A percentile compares a stretch with the other conserved stretches of the same genome.
Evolutionary conservation across 2,888 invertebrate species (phyloP).

Genomic region (Eubasilissa splendida): DNA sequence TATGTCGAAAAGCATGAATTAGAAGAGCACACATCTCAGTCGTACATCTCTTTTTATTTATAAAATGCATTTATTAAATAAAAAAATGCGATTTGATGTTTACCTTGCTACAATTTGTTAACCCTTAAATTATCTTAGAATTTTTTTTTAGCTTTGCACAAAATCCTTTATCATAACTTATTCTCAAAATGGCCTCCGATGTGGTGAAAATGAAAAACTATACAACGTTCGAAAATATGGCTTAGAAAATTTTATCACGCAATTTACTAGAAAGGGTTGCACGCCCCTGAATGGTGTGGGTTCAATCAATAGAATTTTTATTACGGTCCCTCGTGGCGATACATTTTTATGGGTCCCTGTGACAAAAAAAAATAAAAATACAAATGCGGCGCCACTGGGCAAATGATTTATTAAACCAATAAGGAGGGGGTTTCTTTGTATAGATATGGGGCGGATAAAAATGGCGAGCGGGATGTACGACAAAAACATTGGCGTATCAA

Average conservation of each 20-base stretch:
- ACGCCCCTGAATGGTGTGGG: background rate
- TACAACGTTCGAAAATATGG: background rate
- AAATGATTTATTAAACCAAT: conserved; percentile 53
- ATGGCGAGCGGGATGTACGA: conserved; percentile 18
- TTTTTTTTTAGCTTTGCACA: too few species aligned
- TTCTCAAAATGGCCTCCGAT: background rate
- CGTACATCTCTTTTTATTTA: too few species aligned
- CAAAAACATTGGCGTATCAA: conserved; percentile 34
- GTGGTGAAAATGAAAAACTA: background rate
- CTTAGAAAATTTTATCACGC: too few species aligned
- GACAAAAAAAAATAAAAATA: conserved; percentile 28
- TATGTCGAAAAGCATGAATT: too few species aligned
- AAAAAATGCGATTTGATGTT: too few species aligned
- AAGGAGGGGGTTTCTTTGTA: conserved; percentile 49
- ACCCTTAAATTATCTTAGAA: too few species aligned
- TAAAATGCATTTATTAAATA: too few species aligned
- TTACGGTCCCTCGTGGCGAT: conserved; percentile 39
- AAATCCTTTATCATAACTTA: too few species aligned
- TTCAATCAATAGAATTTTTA: conserved; percentile 41
- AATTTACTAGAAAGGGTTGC: background rate
- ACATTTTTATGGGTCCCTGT: conserved; percentile 27
- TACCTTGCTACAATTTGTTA: too few species aligned
- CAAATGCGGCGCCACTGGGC: conserved; percentile 20
- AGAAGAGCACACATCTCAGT: too few species aligned
- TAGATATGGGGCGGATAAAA: conserved; percentile 10